Percentiles rank a stretch among this genome's conserved stretches.
These are phyloP conservation scores for Sphaerophoria taeniata DNA, from an alignment of 2,888 invertebrate genomes.

Conservation along the genomic window DNA sequence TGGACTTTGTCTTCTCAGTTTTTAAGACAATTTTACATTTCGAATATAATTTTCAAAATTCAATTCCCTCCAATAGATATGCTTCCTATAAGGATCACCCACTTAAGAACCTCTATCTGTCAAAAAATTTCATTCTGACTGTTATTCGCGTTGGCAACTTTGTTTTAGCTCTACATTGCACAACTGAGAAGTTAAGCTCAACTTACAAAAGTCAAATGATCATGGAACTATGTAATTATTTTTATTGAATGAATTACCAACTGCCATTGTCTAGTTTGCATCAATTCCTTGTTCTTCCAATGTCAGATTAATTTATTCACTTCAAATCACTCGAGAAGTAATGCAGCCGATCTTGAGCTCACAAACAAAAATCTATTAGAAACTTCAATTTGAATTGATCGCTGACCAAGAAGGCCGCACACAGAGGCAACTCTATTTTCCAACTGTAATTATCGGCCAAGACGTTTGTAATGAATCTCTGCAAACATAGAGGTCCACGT, in stretches of 20 bases:
- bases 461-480: neutral
- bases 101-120: too few species aligned
- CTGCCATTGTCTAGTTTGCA: constrained; percentile 63
- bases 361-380: constrained; percentile 14
- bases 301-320: constrained; percentile 64
- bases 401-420: constrained; percentile 16
- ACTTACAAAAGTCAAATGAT: constrained; percentile 45
- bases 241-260: constrained; percentile 64
- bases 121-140: neutral
- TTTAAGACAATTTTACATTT: too few species aligned
- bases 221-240: constrained; percentile 56
- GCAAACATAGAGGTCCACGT: constrained; percentile 17
- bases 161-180: neutral
- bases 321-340: constrained; percentile 45
- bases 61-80: too few species aligned
- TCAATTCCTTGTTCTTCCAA: constrained; percentile 53
- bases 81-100: too few species aligned
- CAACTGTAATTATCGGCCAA: constrained; percentile 43
- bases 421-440: constrained; percentile 42
- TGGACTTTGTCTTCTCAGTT: constrained; percentile 21
- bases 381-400: constrained; percentile 54
- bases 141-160: neutral
- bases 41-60: neutral
- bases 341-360: constrained; percentile 4
- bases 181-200: constrained; percentile 41